These are phyloP conservation scores for Aviceda subcristata DNA, from an alignment of 2,113 vertebrate genomes.

Conservation along the genomic window DNA sequence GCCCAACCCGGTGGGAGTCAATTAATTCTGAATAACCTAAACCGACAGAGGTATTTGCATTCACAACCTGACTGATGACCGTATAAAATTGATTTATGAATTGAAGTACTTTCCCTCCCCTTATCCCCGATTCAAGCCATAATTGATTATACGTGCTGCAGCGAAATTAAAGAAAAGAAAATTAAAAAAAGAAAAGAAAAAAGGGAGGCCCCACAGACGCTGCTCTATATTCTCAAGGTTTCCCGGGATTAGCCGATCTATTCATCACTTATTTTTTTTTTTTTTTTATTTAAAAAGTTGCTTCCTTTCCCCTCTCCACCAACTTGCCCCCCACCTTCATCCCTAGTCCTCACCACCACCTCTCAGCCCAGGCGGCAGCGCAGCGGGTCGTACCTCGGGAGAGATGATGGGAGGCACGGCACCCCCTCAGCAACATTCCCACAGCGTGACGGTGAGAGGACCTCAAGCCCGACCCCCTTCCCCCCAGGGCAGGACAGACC, in stretches of 20 bases:
- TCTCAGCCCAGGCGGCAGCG: background rate
- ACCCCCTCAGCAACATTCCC: background rate
- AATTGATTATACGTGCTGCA: constrained; percentile 98
- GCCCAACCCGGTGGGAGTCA: constrained; percentile 79
- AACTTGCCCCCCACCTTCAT: background rate
- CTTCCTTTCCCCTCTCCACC: constrained; percentile 51
- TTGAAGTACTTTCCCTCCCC: constrained; percentile 86
- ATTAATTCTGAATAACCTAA: constrained; percentile 86
- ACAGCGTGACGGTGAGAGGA: background rate
- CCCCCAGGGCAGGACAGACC: background rate
- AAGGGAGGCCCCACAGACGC: constrained; percentile 65
- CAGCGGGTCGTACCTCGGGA: background rate
- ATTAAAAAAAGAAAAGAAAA: constrained; percentile 74
- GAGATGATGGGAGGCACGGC: background rate
- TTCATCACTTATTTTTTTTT: constrained; percentile 70
- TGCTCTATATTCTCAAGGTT: constrained; percentile 69
- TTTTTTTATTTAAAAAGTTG: constrained; percentile 74
- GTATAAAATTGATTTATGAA: constrained; percentile 99
- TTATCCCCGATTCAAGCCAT: constrained; percentile 84
- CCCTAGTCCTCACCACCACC: background rate
- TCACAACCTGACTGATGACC: constrained; percentile 98
- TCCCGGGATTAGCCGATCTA: constrained; percentile 72
- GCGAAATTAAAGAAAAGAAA: constrained; percentile 82
- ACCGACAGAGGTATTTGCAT: constrained; percentile 87
- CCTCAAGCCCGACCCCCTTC: background rate